Evolutionary conservation across 2,113 vertebrate genomes (phyloP), one percentile per base, ranked within the genome.

Genomic region (Peromyscus californicus): DNA sequence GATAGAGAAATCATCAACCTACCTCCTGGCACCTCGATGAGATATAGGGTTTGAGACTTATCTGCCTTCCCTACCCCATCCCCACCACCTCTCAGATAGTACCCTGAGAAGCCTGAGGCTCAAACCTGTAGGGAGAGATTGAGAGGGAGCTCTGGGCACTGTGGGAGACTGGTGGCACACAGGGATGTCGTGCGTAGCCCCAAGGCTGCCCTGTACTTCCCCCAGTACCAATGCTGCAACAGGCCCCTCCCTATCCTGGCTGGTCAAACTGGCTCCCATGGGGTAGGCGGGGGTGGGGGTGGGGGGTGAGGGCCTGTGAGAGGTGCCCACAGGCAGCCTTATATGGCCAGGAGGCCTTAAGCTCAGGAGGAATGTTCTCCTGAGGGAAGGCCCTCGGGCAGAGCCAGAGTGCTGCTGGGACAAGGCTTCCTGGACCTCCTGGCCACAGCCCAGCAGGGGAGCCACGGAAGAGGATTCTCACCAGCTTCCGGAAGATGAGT

Each of bases 261-360:
- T 67, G 83, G 93, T 91, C 75, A 82, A 80, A 65, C 94, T 63
- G 90, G 85, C 94, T 97, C 96, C 95, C 82, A 63, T 4, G 91
- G 89, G 83, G 36, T 3, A 90, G 79, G 72, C 4, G 24, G 45
- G 61, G 7, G 61, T 19, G 61, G 78, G 67, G 31, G 83, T 61
- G n/a, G 36, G 17, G 80, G 61, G 51, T 15, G 7, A 89, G 45
- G 91, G 92, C 90, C 78, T 24, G 65, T 51, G 86, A 13, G 92
- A 96, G 94, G 94, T 98, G 95, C 98, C 98, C 98, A 79, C 89
- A 93, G 88, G 45, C 61, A 0, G 95, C 98, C 98, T 98, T 98
- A 98, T 98, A 98, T 97, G 98, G 98, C 93, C 94, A 89, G 91
- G 82, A 97, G 96, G 92, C 96, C 97, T 96, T 11, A 2, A 59